A percentile compares a stretch with the other conserved stretches of the same genome.
Conservation (phyloP, 2,113 vertebrate species). For the Corvus cornix region DNA sequence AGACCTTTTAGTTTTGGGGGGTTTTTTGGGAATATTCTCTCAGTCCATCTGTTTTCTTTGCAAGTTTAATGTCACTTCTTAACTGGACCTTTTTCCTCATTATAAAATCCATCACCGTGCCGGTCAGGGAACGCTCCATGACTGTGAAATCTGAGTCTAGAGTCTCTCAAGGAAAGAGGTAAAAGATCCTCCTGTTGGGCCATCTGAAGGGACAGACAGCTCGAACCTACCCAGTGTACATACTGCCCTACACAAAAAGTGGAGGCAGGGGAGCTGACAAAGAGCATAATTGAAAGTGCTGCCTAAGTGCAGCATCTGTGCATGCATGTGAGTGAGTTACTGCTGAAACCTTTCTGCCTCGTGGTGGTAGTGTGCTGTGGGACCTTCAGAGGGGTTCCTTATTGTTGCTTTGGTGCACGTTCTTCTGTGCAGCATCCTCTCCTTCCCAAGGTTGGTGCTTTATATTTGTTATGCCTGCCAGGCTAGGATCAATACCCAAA, state of each 20-base stretch:
- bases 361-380: background rate
- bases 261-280: background rate
- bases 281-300: background rate
- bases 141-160: constrained; percentile 37
- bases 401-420: background rate
- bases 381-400: background rate
- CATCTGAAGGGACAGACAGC: background rate
- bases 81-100: constrained; percentile 6
- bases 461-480: background rate
- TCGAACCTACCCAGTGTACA: background rate
- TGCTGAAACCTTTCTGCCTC: background rate
- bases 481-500: background rate
- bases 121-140: constrained; percentile 29
- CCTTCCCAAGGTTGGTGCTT: background rate
- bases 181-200: constrained; percentile 40
- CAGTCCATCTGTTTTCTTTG: constrained; percentile 4
- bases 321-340: background rate
- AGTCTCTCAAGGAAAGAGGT: constrained; percentile 60
- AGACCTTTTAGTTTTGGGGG: background rate
- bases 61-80: constrained; percentile 8
- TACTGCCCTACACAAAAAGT: background rate
- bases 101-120: background rate
- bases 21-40: background rate
- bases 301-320: background rate
- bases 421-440: background rate